Base-by-base conservation (phyloP, 2,888 invertebrate species). In the Patella pellucida region DNA sequence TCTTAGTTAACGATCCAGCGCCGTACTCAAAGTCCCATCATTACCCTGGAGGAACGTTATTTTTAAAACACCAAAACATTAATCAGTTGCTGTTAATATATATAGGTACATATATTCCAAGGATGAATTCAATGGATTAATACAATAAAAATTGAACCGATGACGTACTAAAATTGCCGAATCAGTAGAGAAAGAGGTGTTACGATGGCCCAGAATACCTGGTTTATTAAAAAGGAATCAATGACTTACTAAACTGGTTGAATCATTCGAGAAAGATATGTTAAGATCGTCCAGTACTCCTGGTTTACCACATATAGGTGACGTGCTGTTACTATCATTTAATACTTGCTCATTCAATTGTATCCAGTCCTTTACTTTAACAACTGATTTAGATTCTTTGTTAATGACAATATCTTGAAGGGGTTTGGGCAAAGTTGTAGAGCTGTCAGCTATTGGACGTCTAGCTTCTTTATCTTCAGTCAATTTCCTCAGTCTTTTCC, bases 341-440 rank as follows among this genome's bases (percentile, higher is more conserved):
- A 70, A 54, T 41, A 71, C 54, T 31, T 78, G 70, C 50, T 78
- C 76, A 14, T 75, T 74, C 14, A 78, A 77, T 51, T 74, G 72
- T 68, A 82, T 80, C 81, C 81, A 82, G 23, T 79, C 80, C 4
- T 78, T 71, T 19, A 82, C 77, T 31, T 74, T 68, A 52, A 71
- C 76, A 14, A 56, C 68, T 14, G 79, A 76, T 0, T 74, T 68
- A 12, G 79, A 23, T 19, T 74, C 69, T 7, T 72, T 50, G 50
- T 68, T 68, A 1, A 72, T 69, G 9, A 62, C 69, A 54, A 27
- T 70, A 15, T 62, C 14, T 19, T 51, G 69, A 16, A 73, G 62
- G 1, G 56, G 14, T 15, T 16, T 41, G 41, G 12, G 51, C 15
- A 3, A 27, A 27, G 51, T 19, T 41, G 27, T 12, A 14, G 52